Evolutionary conservation across 2,113 vertebrate species (phyloP).

Genomic region (Pipa parva): DNA sequence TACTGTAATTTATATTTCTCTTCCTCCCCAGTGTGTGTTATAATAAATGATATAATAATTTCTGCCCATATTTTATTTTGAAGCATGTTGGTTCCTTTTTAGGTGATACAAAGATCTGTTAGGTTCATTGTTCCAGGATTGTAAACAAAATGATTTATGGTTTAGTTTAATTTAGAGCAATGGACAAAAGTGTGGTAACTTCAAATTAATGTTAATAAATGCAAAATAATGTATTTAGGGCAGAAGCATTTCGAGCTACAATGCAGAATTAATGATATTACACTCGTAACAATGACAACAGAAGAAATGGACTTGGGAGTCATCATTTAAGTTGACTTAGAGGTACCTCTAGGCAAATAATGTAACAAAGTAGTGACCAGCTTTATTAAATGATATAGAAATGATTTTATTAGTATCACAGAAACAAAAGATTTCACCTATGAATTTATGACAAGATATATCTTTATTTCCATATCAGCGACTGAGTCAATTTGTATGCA

Average conservation of each 20-base stretch:
- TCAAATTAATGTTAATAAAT: constrained; percentile 28
- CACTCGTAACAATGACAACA: neutral
- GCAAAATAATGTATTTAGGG: constrained; percentile 34
- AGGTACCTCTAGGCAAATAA: neutral
- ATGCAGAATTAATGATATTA: constrained; percentile 9
- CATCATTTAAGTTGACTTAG: constrained; percentile 29
- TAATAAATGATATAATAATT: neutral
- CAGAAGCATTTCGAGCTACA: constrained; percentile 3
- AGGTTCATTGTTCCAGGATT: neutral
- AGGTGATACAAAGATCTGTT: constrained; percentile 11
- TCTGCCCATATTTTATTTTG: neutral
- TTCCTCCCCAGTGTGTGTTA: too few relatives aligned
- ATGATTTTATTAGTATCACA: too few relatives aligned
- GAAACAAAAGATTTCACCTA: too few relatives aligned
- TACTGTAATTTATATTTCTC: too few relatives aligned
- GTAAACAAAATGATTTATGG: constrained; percentile 28
- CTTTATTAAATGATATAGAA: too few relatives aligned
- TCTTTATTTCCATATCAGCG: too few relatives aligned
- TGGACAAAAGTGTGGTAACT: constrained; percentile 20
- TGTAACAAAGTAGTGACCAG: neutral
- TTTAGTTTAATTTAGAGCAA: constrained; percentile 28
- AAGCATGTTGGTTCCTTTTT: neutral
- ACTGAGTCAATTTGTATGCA: too few relatives aligned
- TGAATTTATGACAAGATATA: too few relatives aligned
- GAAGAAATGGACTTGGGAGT: neutral